Evolutionary conservation across 2,113 vertebrate genomes (phyloP), one percentile per base, ranked within the genome.

Genomic region (Seriola aureovittata): DNA sequence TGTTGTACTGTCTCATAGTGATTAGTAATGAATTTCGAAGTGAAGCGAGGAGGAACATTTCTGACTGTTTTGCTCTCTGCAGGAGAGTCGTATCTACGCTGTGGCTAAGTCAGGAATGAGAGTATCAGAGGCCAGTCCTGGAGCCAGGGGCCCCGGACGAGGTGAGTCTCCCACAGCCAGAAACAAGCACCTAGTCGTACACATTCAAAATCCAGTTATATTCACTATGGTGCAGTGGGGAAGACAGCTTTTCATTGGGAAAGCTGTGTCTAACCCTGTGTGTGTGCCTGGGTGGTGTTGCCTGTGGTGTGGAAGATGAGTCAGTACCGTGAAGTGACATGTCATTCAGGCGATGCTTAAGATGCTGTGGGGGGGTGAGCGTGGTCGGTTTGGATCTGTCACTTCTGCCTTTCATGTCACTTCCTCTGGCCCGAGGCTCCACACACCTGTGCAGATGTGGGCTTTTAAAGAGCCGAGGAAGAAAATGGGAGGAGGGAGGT

Each of bases 31-130:
- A 60, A 10, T 3, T 52, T 52, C 16, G 6, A 36, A 36, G 34
- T 48, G 48, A 62, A 50, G 19, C 23, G 9, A 64, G 21, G 29
- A 66, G n/a, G 6, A 57, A 67, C 25, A 17, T 52, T 52, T 40
- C 8, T 71, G 29, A 32, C 17, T 67, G 40, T 75, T 21, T 78
- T 3, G 60, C 81, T 17, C 29, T 84, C 34, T 96, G 48, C 90
- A 98, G 97, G 97, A 97, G 89, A 96, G 96, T 88, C 96, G 96
- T 36, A 98, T 98, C 88, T 98, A 98, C 29, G 96, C 96, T 21
- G 95, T 98, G 75, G 97, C 97, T 5, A 97, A 96, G 77, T 96
- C 96, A 80, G 97, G 97, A 77, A 96, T 98, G 96, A 96, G 96
- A 79, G 92, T 97, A 14, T 98, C 97, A 10, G 97, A 97, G 90